phyloP scores from a whole-genome alignment of 30 jellyfish, hydroid and myxozoan genomes.

The Aurelia sp. region DNA sequence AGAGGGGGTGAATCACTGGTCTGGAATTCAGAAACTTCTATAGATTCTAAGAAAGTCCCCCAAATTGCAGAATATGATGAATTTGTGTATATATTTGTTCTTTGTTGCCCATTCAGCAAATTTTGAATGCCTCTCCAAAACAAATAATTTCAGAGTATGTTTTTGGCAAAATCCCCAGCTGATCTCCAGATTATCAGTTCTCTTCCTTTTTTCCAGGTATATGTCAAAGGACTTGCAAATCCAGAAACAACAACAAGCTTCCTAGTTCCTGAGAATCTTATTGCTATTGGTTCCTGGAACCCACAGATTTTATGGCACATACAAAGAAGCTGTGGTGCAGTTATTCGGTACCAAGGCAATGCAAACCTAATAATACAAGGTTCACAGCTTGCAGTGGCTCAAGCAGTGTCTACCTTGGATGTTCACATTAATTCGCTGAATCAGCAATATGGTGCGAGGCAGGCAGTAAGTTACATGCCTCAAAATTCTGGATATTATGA shows the following conservation, averaged over 20 bases:
- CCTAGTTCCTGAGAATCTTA: conserved; percentile 19
- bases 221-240: conserved; percentile 41
- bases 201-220: conserved; percentile 42
- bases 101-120: too few species aligned
- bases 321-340: conserved; percentile 31
- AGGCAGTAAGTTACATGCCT: background rate
- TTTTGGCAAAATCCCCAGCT: too few species aligned
- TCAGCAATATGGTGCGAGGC: background rate
- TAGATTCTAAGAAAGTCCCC: too few species aligned
- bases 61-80: too few species aligned
- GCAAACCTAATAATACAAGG: conserved; percentile 54
- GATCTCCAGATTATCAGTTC: background rate
- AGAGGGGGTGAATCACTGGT: too few species aligned
- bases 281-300: conserved; percentile 16
- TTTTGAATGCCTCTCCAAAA: too few species aligned
- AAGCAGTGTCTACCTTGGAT: conserved; percentile 33
- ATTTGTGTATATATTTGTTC: too few species aligned
- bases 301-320: conserved; percentile 11
- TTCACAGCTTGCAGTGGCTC: conserved; percentile 18
- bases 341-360: background rate
- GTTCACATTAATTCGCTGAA: background rate
- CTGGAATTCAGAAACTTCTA: too few species aligned
- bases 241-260: conserved; percentile 27
- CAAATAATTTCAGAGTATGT: too few species aligned
- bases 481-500: conserved; percentile 5